Percentiles rank a stretch among this genome's conserved stretches.
Conservation (phyloP, 2,113 vertebrate genomes). For the Isichthys henryi region DNA sequence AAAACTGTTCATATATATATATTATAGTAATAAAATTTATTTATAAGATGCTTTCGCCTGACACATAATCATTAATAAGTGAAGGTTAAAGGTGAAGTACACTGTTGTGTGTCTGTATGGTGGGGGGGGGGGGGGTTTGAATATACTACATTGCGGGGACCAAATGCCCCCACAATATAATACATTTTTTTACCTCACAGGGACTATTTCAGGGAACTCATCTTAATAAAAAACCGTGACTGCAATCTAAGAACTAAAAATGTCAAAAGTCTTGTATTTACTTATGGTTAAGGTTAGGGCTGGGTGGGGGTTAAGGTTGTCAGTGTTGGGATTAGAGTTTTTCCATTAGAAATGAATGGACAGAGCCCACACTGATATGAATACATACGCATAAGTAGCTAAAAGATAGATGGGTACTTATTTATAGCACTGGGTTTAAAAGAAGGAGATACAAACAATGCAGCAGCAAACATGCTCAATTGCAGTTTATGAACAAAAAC, state of each 20-base stretch:
- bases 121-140: background rate
- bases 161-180: background rate
- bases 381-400: background rate
- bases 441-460: background rate
- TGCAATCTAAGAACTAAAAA: no score
- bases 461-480: background rate
- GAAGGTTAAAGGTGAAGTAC: background rate
- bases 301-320: background rate
- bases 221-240: no score
- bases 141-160: background rate
- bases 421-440: background rate
- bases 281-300: background rate
- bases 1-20: background rate
- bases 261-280: background rate
- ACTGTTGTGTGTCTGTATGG: background rate
- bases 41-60: background rate
- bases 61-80: background rate
- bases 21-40: no score
- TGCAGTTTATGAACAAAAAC: background rate
- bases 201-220: background rate
- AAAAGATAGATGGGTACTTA: background rate
- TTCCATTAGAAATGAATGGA: background rate
- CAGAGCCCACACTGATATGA: background rate
- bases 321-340: background rate
- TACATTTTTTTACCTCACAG: background rate